phyloP scores from a whole-genome alignment of 2,113 vertebrate species.

The Stomatorhinus ivindoensis region DNA sequence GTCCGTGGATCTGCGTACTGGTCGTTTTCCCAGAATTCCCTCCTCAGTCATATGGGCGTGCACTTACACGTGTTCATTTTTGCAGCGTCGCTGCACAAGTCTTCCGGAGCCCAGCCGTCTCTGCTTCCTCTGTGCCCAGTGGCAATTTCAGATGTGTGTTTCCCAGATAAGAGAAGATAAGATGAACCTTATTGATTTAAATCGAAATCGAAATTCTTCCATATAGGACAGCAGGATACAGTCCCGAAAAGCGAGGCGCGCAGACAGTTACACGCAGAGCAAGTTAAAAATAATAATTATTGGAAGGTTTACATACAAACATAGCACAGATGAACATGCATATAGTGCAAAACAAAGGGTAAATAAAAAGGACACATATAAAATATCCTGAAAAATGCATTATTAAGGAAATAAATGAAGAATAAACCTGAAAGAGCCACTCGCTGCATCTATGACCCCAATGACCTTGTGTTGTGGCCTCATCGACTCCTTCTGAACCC shows the following conservation, averaged over 20 bases:
- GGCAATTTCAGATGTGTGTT: neutral
- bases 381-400: neutral
- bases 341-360: neutral
- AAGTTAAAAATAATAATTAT: neutral
- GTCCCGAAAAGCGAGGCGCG: neutral
- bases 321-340: neutral
- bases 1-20: neutral
- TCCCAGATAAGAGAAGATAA: neutral
- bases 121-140: conserved; percentile 27
- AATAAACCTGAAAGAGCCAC: neutral
- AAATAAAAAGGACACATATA: neutral
- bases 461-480: neutral
- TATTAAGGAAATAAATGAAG: neutral
- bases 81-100: conserved; percentile 38
- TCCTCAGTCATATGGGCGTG: neutral
- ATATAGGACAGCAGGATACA: neutral
- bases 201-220: neutral
- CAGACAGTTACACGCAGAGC: neutral
- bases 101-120: conserved; percentile 10
- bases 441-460: neutral
- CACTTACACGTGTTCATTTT: conserved; percentile 18
- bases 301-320: neutral
- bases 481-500: neutral
- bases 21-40: neutral
- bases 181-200: neutral